Evolutionary conservation across 2,888 invertebrate species (phyloP), one percentile per base, ranked within the genome.

Genomic region (Amblyteles armatorius): DNA sequence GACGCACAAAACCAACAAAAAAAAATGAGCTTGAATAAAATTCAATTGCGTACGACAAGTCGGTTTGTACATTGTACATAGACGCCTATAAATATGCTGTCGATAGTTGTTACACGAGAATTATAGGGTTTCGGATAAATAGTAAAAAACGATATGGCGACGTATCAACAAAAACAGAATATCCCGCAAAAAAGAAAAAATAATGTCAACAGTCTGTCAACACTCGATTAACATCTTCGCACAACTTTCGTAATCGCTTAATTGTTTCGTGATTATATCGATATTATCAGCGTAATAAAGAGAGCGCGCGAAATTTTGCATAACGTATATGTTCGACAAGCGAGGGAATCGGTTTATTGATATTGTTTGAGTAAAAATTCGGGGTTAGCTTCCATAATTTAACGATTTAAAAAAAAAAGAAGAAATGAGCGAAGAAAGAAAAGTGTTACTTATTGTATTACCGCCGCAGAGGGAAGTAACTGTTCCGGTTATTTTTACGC

Each of bases 81-180:
- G 76, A 68, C 57, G 73, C 74, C 71, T 85, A 82, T 81, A 80
- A 76, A 67, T 83, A 85, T 85, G 74, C 82, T 83, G 82, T 71
- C 26, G 36, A 71, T 60, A 73, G 63, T 69, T 65, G 73, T 72
- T 65, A 44, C 22, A 65, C 57, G 55, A 67, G 40, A 22, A 69
- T 55, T 71, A 60, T 29, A 33, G 29, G 44, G 44, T 73, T 19
- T 67, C 67, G 68, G 76, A 76, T 44, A 69, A 68, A 68, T 84
- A 50, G 67, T 74, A 33, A 68, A 80, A 78, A 60, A 79, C 78
- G 44, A 74, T 60, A 57, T 57, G 81, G 68, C 83, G 79, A 85
- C 86, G 85, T 87, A 86, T 86, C 86, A 87, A 87, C 81, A 57
- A 57, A 87, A 88, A 63, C 57, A 67, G 26, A 48, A 76, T 71